Base-by-base conservation (phyloP, 2,113 vertebrate species). In the Odontesthes bonariensis region DNA sequence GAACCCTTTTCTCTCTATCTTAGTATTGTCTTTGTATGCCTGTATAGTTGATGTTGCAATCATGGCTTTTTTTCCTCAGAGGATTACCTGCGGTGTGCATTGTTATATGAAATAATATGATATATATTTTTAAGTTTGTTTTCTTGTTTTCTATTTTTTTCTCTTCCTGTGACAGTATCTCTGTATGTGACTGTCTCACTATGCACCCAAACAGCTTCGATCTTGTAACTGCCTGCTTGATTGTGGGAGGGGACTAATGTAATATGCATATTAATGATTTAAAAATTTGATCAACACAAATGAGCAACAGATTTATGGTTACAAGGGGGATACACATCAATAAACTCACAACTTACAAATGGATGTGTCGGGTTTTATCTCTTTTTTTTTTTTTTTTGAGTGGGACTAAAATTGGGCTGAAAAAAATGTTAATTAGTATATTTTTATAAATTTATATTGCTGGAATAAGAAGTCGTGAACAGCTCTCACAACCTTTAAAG, bases 291-390 rank as follows among this genome's bases (percentile, higher is more conserved):
- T 86, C 73, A 86, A 90, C 79, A 88, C 47, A 73, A 86, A 40
- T 88, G 59, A 38, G 82, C 90, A 92, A 91, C 79, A 63, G 81
- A 87, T 90, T 89, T 89, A 82, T 95, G 94, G 95, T 95, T 96
- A 93, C 95, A 94, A 92, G 94, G 91, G 92, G 94, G 86, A 95
- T 66, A 96, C 95, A 96, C 95, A 93, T 97, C 95, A 99, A 99
- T 99, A 99, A 99, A 99, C 90, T 94, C 91, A 96, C 95, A 96
- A 97, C 96, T 97, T 97, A 95, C 96, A 94, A 80, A 49, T 27
- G 20, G 6, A 27, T 58, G 79, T 79, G 63, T 88, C 8, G 19
- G 46, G 16, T 6, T 49, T 16, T 82, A 46, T 38, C 35, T 38
- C 5, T 75, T 63, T 83, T 75, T 60, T 5, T 35, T 56, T 55